Base-by-base conservation (phyloP, 2,113 vertebrate species). In the Phalacrocorax brasilianus region DNA sequence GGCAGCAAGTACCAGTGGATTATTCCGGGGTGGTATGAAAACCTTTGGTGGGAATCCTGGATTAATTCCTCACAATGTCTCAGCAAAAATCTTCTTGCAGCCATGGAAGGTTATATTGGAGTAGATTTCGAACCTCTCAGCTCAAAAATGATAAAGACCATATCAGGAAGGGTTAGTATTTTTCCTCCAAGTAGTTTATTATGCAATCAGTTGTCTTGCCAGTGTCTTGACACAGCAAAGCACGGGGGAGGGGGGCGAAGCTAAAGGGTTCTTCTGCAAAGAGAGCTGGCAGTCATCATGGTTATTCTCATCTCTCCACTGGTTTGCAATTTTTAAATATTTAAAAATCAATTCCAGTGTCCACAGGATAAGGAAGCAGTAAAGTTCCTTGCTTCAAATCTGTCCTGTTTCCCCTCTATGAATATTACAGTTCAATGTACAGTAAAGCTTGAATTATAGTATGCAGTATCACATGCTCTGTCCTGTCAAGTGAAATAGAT, bases 1-100 rank as follows among this genome's bases (percentile, higher is more conserved):
- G 99, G 99, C 65, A 99, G 99, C 97, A 99, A 99, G 87, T 99
- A 99, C 95, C 99, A 99, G 91, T 99, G 99, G 99, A 99, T 99
- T 96, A 99, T 99, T 96, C 99, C 99, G 11, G 99, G 99, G 56
- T 99, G 99, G 99, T 99, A 99, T 88, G 99, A 99, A 98, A 98
- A 99, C 13, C 98, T 98, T 95, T 99, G 99, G 99, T 99, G 99
- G 99, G 99, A 99, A 90, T 98, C 99, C 96, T 99, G 98, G 91
- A 97, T 97, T 93, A 99, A 99, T 97, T 98, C 98, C 40, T 99
- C 99, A 67, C 99, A 99, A 52, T 99, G 99, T 97, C 98, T 99
- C 92, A 99, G 98, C 84, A 99, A 98, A 97, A 99, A 99, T 96
- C 98, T 99, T 66, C 98, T 99, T 42, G 97, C 98, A 5, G 99